These are phyloP conservation scores for Aricia artaxerxes DNA, from an alignment of 2,888 invertebrate genomes.

Conservation along the genomic window DNA sequence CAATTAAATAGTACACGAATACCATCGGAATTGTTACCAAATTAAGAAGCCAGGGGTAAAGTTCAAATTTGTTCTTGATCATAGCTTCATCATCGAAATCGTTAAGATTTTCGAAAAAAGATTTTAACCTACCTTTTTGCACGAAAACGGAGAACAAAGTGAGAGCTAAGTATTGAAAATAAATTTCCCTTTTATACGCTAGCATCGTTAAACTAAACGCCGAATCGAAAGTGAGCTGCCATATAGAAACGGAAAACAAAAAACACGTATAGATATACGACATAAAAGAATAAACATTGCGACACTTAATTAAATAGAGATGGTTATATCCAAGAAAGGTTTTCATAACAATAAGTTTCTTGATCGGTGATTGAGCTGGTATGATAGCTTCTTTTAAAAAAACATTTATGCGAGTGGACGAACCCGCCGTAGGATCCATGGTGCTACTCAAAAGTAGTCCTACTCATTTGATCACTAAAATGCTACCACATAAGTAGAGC, in stretches of 20 bases:
- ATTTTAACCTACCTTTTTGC: not conserved
- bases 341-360: not conserved
- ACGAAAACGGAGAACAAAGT: not conserved
- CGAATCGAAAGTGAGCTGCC: not conserved
- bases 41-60: not conserved
- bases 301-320: not conserved
- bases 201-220: not conserved
- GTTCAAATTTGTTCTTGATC: not conserved
- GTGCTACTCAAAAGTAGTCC: not conserved
- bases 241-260: not conserved
- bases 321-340: not conserved
- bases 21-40: not conserved
- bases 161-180: not conserved
- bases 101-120: not conserved
- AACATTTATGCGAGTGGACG: not conserved
- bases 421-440: not conserved
- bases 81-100: not conserved
- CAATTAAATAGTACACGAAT: not conserved
- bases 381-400: not conserved
- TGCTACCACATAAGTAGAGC: not conserved
- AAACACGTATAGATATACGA: slow-evolving; percentile 8
- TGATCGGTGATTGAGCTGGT: not conserved
- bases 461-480: not conserved
- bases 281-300: not conserved
- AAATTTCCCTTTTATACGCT: not conserved